Evolutionary conservation across 2,888 invertebrate species (phyloP), one percentile per base, ranked within the genome.

Genomic region (Saturnia japonica): DNA sequence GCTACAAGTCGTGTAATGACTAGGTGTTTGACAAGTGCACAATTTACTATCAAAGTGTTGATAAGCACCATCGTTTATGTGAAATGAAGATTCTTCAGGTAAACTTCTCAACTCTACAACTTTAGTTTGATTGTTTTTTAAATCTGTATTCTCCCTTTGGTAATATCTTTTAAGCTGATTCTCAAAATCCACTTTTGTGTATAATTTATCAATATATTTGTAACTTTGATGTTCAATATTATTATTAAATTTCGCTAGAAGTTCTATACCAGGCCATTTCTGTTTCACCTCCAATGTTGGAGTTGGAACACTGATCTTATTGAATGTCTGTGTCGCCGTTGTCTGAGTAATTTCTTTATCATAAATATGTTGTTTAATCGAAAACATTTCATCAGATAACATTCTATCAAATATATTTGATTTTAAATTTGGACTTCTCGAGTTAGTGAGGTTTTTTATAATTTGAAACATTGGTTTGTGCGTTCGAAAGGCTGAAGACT

Each of bases 311-410:
- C 74, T 78, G 66, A 70, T 79, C 75, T 80, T 83, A 69, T 80
- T 76, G 42, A 75, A 73, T 72, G 78, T 79, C 54, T 81, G 78
- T 14, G 81, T 69, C 47, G 79, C 73, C n/a, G 83, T 70, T 47
- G 72, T 74, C 42, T 79, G 73, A 12, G 77, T 76, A 19, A 75
- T 76, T 70, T 88, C 85, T 75, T 84, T 86, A 72, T 85, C 84
- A 67, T 86, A 81, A 60, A 87, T 81, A 68, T 84, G 82, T 69
- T 88, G 83, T 71, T 90, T 88, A 28, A 88, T 84, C n/a, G 84
- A 86, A 51, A 88, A 77, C 85, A 91, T 88, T 79, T 91, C 89
- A 68, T 92, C 86, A 6, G 87, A 87, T 19, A 90, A 77, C 85
- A 88, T 88, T 84, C 88, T 89, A 70, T 90, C 89, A 68, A 89